Conservation (phyloP, 1,140 invertebrate genomes). For the Lordiphosa mommai region DNA sequence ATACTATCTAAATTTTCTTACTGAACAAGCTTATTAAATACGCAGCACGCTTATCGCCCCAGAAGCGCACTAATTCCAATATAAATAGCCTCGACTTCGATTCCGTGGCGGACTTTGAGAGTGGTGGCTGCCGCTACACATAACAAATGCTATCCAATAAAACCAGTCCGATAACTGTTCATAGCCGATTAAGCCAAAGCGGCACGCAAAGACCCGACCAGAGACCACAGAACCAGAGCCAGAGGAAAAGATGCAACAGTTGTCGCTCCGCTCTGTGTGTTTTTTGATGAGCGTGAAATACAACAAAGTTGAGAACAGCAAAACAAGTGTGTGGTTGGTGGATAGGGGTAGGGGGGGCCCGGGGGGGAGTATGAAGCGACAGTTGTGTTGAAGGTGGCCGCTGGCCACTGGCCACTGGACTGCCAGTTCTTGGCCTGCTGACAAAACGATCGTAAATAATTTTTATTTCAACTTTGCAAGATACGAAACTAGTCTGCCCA, state of each 20-base stretch:
- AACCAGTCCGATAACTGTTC: slow-evolving; percentile 75
- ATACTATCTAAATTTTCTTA: slow-evolving; percentile 58
- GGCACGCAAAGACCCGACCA: slow-evolving; percentile 46
- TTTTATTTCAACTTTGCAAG: slow-evolving; percentile 72
- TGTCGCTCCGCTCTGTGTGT: slow-evolving; percentile 48
- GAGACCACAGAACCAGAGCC: neutral
- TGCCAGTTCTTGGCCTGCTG: slow-evolving; percentile 58
- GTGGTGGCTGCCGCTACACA: slow-evolving; percentile 32
- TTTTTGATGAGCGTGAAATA: slow-evolving; percentile 73
- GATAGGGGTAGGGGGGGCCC: slow-evolving; percentile 19
- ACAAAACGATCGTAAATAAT: slow-evolving; percentile 78
- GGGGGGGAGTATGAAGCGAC: slow-evolving; percentile 13
- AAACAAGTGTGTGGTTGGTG: slow-evolving; percentile 38
- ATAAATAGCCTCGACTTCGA: slow-evolving; percentile 45
- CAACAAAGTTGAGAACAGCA: slow-evolving; percentile 61
- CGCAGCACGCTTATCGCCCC: slow-evolving; percentile 52
- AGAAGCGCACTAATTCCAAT: slow-evolving; percentile 68
- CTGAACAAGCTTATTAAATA: slow-evolving; percentile 64
- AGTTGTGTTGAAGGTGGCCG: slow-evolving; percentile 41
- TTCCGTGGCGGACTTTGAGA: neutral
- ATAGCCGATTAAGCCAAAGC: slow-evolving; percentile 67
- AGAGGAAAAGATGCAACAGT: slow-evolving; percentile 52
- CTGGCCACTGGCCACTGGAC: slow-evolving; percentile 28
- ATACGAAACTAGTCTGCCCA: slow-evolving; percentile 66
- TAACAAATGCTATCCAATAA: slow-evolving; percentile 59